phyloP scores from a whole-genome alignment of 2,797 vertebrate genomes.

The Lutra lutra region DNA sequence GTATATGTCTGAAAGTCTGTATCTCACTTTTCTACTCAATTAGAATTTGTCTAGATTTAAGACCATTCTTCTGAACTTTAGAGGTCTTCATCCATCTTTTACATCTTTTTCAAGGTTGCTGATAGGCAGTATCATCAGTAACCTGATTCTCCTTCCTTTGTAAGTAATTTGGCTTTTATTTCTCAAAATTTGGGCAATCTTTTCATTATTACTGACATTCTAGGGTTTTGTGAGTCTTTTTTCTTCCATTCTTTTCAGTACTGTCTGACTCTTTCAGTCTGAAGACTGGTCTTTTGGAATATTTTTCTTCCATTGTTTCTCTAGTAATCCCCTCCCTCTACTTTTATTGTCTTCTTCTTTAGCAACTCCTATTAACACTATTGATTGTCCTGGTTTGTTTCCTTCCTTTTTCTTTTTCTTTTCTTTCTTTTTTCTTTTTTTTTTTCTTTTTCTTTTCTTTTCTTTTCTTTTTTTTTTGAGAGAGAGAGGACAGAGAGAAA shows the following conservation, averaged over 20 bases:
- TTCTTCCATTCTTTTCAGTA: background rate
- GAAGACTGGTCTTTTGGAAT: background rate
- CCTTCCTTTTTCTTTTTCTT: background rate
- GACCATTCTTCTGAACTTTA: background rate
- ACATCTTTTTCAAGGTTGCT: background rate
- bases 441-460: background rate
- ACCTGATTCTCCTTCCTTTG: background rate
- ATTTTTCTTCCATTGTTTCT: background rate
- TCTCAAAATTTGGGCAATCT: background rate
- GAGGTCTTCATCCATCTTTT: background rate
- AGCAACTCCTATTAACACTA: background rate
- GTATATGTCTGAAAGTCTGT: background rate
- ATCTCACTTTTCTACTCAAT: background rate
- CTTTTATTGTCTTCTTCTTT: background rate
- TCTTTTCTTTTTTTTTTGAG: background rate
- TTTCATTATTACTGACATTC: background rate
- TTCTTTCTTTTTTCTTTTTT: background rate
- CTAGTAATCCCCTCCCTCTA: background rate
- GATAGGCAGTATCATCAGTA: background rate
- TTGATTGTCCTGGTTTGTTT: background rate
- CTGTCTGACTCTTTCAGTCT: background rate
- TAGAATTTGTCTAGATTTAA: constrained; percentile 4
- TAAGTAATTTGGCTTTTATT: background rate
- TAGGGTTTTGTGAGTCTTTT: background rate
- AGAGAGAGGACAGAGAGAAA: no score